Conservation (phyloP, 2,797 vertebrate species). For the Otolemur crassicaudatus region DNA sequence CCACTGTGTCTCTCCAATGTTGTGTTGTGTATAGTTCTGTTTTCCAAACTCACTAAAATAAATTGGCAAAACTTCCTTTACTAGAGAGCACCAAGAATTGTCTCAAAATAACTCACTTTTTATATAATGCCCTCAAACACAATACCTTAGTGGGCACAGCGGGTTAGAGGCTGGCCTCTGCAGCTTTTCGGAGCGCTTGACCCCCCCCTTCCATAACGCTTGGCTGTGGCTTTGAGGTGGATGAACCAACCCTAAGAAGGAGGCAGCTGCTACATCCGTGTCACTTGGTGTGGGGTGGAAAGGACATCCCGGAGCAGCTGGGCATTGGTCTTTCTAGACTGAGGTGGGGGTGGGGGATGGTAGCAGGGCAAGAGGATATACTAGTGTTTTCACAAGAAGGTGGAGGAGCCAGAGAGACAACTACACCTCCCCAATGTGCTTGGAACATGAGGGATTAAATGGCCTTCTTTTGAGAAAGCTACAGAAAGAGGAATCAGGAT, state of each 20-base stretch:
- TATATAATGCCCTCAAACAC: not conserved
- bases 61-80: not conserved
- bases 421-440: not conserved
- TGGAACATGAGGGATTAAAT: fast-evolving
- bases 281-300: not conserved
- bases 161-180: not conserved
- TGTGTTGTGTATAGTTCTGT: not conserved
- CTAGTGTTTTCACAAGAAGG: not conserved
- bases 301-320: not conserved
- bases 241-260: not conserved
- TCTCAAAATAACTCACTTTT: slow-evolving; percentile 50
- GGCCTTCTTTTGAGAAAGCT: not conserved
- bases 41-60: not conserved
- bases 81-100: not conserved
- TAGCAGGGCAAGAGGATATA: too few species aligned
- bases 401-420: not conserved
- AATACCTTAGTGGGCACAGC: not conserved
- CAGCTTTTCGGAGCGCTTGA: not conserved
- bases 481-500: not conserved
- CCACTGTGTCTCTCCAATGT: not conserved
- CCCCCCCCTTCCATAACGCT: not conserved
- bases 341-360: not conserved
- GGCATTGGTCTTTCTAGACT: not conserved
- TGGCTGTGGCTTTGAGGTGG: fast-evolving
- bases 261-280: not conserved